Percentiles rank a stretch among this genome's conserved stretches.
These are phyloP conservation scores for Anastrepha obliqua DNA, from an alignment of 1,140 invertebrate species.

Conservation along the genomic window DNA sequence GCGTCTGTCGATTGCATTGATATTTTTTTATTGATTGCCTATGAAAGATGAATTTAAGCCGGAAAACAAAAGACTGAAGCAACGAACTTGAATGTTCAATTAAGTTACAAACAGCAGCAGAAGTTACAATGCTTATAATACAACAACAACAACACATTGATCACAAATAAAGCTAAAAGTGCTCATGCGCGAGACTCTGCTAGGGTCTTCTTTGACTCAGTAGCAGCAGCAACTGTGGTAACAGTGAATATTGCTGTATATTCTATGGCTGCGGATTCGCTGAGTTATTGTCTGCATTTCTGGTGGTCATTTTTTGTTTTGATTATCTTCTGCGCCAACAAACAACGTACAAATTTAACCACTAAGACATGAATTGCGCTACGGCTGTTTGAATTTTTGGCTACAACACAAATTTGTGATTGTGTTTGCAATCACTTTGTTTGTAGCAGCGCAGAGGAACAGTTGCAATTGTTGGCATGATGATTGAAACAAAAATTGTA, in stretches of 20 bases:
- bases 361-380: background rate
- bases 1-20: no score
- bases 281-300: background rate
- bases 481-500: slow-evolving; percentile 16
- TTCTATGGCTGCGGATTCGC: background rate
- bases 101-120: no score
- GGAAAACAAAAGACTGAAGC: background rate
- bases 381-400: background rate
- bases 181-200: no score
- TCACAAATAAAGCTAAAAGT: no score
- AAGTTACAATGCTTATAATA: no score
- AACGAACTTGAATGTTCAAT: no score
- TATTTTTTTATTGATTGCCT: no score
- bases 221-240: background rate
- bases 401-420: slow-evolving; percentile 34
- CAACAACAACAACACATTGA: no score
- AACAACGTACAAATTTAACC: background rate
- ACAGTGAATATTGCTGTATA: background rate
- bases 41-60: background rate
- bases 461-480: slow-evolving; percentile 39
- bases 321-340: background rate
- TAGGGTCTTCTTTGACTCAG: background rate
- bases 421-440: slow-evolving; percentile 29
- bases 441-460: slow-evolving; percentile 42
- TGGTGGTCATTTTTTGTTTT: background rate